Evolutionary conservation across 2,888 invertebrate genomes (phyloP).

Genomic region (Pterobdella sp.): DNA sequence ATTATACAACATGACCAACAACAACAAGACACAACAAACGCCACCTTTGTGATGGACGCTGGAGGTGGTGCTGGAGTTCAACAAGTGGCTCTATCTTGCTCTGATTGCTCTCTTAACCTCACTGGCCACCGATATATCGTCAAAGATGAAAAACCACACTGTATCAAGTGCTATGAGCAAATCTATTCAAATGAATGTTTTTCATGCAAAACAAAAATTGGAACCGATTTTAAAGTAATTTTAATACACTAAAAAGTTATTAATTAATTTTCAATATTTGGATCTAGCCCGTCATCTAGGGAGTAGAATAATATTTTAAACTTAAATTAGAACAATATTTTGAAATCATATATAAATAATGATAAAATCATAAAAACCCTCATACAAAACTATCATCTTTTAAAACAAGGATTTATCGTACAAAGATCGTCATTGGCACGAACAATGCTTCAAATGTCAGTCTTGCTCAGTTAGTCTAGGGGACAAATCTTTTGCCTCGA

Average conservation of each 20-base stretch:
- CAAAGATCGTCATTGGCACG: constrained; percentile 30
- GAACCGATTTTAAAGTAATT: constrained; percentile 29
- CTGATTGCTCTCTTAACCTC: constrained; percentile 28
- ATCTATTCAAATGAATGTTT: constrained; percentile 27
- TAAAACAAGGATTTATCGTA: constrained; percentile 75
- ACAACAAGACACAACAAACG: background rate
- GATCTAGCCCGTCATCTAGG: background rate
- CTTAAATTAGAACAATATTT: background rate
- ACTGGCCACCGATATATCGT: constrained; percentile 30
- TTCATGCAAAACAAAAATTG: constrained; percentile 25
- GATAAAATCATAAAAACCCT: background rate
- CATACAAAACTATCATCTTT: background rate
- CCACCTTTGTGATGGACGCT: constrained; percentile 23
- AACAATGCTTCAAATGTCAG: constrained; percentile 74
- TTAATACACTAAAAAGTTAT: background rate
- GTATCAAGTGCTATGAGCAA: constrained; percentile 30
- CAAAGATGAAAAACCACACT: constrained; percentile 28
- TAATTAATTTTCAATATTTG: background rate
- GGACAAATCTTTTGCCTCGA: constrained; percentile 98
- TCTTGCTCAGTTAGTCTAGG: constrained; percentile 95
- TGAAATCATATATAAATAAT: background rate
- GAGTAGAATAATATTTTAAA: background rate
- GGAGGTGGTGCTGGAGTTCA: constrained; percentile 28
- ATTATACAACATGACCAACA: background rate
- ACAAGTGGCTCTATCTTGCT: constrained; percentile 21